A percentile compares a stretch with the other conserved stretches of the same genome.
Conservation (phyloP, 2,888 invertebrate genomes). For the Pycnomerus fuliginosus region DNA sequence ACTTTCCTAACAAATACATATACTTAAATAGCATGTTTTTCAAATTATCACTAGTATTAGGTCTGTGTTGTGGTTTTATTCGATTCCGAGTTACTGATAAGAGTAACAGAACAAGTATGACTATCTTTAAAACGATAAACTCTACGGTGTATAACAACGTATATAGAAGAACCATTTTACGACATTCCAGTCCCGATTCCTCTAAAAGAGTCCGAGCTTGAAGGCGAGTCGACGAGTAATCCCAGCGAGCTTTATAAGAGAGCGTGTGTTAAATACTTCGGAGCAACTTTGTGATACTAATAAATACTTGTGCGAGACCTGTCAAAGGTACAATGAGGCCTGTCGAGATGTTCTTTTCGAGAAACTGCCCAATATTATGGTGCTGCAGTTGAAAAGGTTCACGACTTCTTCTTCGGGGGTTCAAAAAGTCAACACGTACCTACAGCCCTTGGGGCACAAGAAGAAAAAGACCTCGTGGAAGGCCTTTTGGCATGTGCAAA, state of each 20-base stretch:
- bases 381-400: constrained; percentile 83
- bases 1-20: too few species aligned
- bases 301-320: constrained; percentile 89
- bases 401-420: constrained; percentile 68
- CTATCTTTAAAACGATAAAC: too few species aligned
- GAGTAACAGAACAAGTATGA: too few species aligned
- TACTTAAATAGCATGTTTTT: too few species aligned
- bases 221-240: constrained; percentile 43
- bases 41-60: too few species aligned
- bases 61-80: too few species aligned
- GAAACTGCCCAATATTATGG: constrained; percentile 79
- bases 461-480: too few species aligned
- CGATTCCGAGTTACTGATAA: too few species aligned
- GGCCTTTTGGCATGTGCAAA: too few species aligned
- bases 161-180: constrained; percentile 86
- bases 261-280: constrained; percentile 78
- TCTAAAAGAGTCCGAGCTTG: constrained; percentile 56
- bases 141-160: too few species aligned
- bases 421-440: constrained; percentile 86
- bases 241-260: constrained; percentile 64
- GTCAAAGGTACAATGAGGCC: constrained; percentile 86
- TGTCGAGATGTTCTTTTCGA: constrained; percentile 84
- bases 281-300: constrained; percentile 85
- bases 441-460: constrained; percentile 78
- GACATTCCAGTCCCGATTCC: constrained; percentile 84